These are phyloP conservation scores for Lagodon rhomboides DNA, from an alignment of 2,797 vertebrate genomes.

Conservation along the genomic window DNA sequence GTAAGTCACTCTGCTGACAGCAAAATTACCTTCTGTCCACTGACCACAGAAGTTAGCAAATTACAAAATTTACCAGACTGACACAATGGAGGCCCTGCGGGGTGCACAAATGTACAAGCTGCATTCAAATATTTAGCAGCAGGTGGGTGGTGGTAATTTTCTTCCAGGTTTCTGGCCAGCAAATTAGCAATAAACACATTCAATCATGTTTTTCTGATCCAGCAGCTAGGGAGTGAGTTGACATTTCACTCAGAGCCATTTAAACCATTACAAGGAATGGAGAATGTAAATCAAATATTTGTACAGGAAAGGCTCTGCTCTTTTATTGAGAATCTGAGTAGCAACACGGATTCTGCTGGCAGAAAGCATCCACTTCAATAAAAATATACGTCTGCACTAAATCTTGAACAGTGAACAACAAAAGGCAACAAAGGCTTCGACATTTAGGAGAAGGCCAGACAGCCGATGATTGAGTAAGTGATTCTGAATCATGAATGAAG, in stretches of 20 bases:
- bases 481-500: too few species aligned
- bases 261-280: background rate
- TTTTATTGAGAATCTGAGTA: background rate
- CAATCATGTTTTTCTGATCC: background rate
- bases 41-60: slow-evolving; percentile 9
- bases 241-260: background rate
- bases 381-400: background rate
- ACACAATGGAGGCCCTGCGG: background rate
- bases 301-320: background rate
- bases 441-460: background rate
- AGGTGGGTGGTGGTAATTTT: slow-evolving; percentile 16
- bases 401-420: background rate
- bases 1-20: slow-evolving; percentile 12
- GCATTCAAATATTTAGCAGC: slow-evolving; percentile 7
- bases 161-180: background rate
- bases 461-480: too few species aligned
- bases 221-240: slow-evolving; percentile 3
- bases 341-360: background rate
- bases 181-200: slow-evolving; percentile 10
- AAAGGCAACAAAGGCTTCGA: background rate
- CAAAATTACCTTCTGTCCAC: background rate
- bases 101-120: background rate
- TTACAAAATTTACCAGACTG: background rate
- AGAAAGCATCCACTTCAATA: background rate
- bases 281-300: background rate